phyloP scores from a whole-genome alignment of 2,113 vertebrate genomes.

The Dinomys branickii region DNA sequence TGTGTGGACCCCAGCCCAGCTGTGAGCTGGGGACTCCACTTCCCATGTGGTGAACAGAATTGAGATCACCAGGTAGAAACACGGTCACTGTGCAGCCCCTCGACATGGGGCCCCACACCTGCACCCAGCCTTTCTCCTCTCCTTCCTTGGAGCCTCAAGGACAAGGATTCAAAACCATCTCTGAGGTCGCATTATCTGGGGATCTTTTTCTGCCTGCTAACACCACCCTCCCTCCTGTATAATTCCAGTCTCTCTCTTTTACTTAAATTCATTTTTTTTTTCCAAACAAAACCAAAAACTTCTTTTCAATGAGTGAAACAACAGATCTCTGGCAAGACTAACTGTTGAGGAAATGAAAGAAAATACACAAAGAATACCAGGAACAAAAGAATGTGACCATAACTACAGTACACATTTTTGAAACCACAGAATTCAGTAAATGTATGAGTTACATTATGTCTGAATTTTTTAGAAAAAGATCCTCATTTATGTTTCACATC shows the following conservation, averaged over 20 bases:
- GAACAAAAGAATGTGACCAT: constrained; percentile 2
- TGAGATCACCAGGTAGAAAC: background rate
- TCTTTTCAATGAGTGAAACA: constrained; percentile 29
- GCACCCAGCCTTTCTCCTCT: no score
- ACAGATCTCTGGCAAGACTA: background rate
- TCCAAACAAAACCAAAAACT: background rate
- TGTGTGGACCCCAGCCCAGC: accelerated
- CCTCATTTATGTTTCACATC: background rate
- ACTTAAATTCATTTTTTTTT: background rate
- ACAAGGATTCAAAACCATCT: background rate
- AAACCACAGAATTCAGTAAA: background rate
- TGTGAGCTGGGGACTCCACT: background rate
- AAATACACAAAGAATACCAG: constrained; percentile 19
- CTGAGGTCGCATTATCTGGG: background rate
- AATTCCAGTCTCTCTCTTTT: background rate
- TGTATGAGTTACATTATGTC: background rate
- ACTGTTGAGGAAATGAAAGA: background rate
- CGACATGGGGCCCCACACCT: background rate
- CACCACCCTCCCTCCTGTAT: background rate
- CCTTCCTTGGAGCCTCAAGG: background rate
- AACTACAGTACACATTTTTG: background rate
- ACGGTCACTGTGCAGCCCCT: background rate
- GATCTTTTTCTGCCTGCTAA: background rate
- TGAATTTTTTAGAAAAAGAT: background rate
- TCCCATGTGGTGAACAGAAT: background rate